Conservation (phyloP, 2,113 vertebrate genomes). For the Bostrychus sinensis region DNA sequence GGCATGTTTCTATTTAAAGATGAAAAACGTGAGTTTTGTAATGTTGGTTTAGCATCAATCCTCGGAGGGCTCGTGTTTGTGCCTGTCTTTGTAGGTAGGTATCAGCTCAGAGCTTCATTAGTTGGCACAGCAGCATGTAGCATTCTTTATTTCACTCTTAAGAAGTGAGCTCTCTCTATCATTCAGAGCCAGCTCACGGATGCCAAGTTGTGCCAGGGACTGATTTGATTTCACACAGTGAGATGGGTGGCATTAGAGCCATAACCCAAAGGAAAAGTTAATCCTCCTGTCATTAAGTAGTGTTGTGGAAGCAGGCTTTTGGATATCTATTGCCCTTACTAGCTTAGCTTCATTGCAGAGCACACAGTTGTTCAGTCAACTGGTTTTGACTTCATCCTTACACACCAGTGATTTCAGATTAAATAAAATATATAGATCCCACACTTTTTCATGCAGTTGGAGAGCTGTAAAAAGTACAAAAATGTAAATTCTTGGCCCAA, state of each 20-base stretch:
- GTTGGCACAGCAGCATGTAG: conserved; percentile 25
- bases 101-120: conserved; percentile 26
- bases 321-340: conserved; percentile 14
- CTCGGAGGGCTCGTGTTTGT: conserved; percentile 26
- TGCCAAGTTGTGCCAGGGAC: conserved; percentile 36
- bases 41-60: conserved; percentile 10
- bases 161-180: conserved; percentile 21
- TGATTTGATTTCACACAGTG: conserved; percentile 46
- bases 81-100: conserved; percentile 12
- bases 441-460: background rate
- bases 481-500: no score
- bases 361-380: conserved; percentile 28
- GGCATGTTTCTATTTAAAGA: conserved; percentile 6
- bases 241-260: conserved; percentile 42
- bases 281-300: conserved; percentile 57
- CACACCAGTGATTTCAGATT: conserved; percentile 20
- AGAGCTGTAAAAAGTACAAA: background rate
- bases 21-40: background rate
- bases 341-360: conserved; percentile 38
- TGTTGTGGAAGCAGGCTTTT: conserved; percentile 28
- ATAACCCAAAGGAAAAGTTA: conserved; percentile 52
- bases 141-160: conserved; percentile 37
- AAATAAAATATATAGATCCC: conserved; percentile 16
- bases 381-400: conserved; percentile 19
- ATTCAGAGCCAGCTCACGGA: conserved; percentile 27